Percentiles rank a stretch among this genome's conserved stretches.
These are phyloP conservation scores for Ectropis grisescens DNA, from an alignment of 1,140 invertebrate genomes.

Conservation along the genomic window DNA sequence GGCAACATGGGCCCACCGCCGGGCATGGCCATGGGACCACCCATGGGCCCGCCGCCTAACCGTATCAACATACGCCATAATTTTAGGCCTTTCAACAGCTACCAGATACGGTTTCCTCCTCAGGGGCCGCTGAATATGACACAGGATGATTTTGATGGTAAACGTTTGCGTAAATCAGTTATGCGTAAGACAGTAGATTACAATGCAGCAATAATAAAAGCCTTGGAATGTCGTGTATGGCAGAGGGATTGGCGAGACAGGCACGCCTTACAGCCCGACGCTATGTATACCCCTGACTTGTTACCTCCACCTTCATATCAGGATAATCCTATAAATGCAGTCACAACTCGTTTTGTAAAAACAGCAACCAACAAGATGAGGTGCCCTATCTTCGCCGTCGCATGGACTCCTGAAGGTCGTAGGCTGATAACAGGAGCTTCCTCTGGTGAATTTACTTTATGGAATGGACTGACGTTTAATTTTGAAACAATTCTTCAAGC, in stretches of 20 bases:
- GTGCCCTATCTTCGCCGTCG: conserved; percentile 98
- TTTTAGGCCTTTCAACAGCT: conserved; percentile 67
- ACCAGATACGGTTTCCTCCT: conserved; percentile 68
- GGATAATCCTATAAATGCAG: conserved; percentile 97
- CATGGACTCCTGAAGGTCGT: conserved; percentile 99
- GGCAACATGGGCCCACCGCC: conserved; percentile 42
- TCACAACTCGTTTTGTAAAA: conserved; percentile 96
- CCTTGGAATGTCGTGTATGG: conserved; percentile 93
- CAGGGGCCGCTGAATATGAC: conserved; percentile 75
- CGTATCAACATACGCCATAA: conserved; percentile 59
- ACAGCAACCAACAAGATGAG: conserved; percentile 99
- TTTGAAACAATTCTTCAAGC: conserved; percentile 99
- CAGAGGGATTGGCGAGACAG: conserved; percentile 92
- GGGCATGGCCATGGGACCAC: conserved; percentile 30
- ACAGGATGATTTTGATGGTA: conserved; percentile 94
- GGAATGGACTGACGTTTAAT: conserved; percentile 99
- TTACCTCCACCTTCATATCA: conserved; percentile 90
- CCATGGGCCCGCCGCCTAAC: conserved; percentile 32
- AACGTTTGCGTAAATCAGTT: conserved; percentile 94
- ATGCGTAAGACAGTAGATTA: conserved; percentile 99
- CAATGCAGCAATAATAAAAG: conserved; percentile 95
- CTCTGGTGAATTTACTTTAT: conserved; percentile 98
- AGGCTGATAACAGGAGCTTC: conserved; percentile 98
- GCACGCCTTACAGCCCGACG: conserved; percentile 90
- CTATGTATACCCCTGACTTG: conserved; percentile 89